These are phyloP conservation scores for Argyresthia goedartella DNA, from an alignment of 2,888 invertebrate species.

Conservation along the genomic window DNA sequence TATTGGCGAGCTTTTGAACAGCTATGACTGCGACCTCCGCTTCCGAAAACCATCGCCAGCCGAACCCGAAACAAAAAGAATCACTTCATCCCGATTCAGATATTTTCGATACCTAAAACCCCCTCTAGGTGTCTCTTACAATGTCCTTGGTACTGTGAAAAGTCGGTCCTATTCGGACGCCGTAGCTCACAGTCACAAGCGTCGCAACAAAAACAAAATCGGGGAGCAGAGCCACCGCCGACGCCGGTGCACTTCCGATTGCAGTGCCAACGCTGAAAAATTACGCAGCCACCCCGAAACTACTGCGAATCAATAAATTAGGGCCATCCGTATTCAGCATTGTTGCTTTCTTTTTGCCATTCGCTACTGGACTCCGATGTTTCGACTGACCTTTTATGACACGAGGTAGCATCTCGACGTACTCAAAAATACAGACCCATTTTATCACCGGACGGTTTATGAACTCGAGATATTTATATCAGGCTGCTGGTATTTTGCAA, in stretches of 20 bases:
- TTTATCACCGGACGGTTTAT: not conserved
- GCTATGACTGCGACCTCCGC: conserved; percentile 46
- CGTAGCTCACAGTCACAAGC: conserved; percentile 3
- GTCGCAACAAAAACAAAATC: conserved; percentile 49
- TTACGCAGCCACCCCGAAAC: conserved; percentile 42
- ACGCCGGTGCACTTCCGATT: conserved; percentile 62
- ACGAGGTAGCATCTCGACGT: not conserved
- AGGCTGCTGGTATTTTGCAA: no score
- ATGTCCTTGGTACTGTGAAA: no score
- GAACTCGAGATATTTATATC: not conserved
- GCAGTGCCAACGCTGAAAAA: conserved; percentile 63
- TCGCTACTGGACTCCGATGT: not conserved
- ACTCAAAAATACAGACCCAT: no score
- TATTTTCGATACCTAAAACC: no score
- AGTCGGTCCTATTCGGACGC: no score
- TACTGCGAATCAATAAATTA: conserved; percentile 39
- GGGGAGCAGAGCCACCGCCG: conserved; percentile 23
- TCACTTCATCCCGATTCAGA: no score
- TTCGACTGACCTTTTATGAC: not conserved
- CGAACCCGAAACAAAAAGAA: conserved; percentile 4
- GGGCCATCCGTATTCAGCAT: conserved; percentile 1
- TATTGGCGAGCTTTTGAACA: conserved; percentile 51
- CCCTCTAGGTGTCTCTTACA: no score
- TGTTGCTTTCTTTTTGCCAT: conserved; percentile 4
- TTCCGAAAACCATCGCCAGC: conserved; percentile 60